These are phyloP conservation scores for Gymnobelideus leadbeateri DNA, from an alignment of 2,113 vertebrate species.

Conservation along the genomic window DNA sequence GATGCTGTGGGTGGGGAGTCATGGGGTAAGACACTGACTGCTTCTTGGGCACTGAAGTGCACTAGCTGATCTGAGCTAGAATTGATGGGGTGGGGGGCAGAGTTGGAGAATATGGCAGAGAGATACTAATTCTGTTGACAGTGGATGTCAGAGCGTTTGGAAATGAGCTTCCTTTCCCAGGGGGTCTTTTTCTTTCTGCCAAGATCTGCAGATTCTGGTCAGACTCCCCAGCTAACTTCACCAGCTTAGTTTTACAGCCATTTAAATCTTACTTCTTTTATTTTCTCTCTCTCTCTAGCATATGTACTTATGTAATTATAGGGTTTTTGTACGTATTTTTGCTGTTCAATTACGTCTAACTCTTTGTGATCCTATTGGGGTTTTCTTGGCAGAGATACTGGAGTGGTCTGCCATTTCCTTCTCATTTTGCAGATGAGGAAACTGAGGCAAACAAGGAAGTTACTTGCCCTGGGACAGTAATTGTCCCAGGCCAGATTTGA, in stretches of 20 bases:
- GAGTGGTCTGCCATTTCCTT: not conserved
- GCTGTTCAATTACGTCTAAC: not conserved
- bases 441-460: not conserved
- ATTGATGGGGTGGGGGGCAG: constrained; percentile 20
- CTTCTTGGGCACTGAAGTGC: constrained; percentile 42
- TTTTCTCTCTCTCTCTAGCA: not conserved
- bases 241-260: constrained; percentile 27
- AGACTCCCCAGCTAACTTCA: constrained; percentile 10
- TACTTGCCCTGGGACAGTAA: too few relatives aligned
- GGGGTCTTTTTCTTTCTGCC: constrained; percentile 4
- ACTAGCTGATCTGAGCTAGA: constrained; percentile 37
- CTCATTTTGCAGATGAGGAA: not conserved
- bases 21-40: constrained; percentile 88
- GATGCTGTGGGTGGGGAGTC: constrained; percentile 97
- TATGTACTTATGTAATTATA: not conserved
- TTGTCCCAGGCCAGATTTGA: not conserved
- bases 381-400: not conserved
- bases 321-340: not conserved
- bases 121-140: not conserved
- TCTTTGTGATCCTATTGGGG: not conserved
- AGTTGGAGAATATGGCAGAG: not conserved
- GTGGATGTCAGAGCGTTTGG: constrained; percentile 11
- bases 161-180: constrained; percentile 31
- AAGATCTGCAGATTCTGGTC: constrained; percentile 38
- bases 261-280: constrained; percentile 43